These are phyloP conservation scores for Harpagoxenus sublaevis DNA, from an alignment of 2,888 invertebrate species.

Conservation along the genomic window DNA sequence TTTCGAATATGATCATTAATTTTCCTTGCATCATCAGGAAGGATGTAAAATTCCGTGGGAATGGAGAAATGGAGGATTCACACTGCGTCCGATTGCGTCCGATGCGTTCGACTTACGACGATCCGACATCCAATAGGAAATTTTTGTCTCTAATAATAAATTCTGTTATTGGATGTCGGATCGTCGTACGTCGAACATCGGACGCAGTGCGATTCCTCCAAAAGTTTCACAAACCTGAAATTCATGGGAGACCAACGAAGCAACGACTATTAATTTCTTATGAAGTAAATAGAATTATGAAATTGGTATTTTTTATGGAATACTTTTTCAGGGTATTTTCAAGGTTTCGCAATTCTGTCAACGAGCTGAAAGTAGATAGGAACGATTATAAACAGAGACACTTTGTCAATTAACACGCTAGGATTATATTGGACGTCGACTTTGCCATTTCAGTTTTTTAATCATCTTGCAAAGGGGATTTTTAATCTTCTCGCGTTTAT, in stretches of 20 bases:
- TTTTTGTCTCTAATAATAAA: no score
- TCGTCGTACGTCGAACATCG: no score
- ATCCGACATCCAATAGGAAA: no score
- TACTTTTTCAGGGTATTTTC: not conserved
- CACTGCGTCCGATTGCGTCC: no score
- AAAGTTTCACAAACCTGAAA: not conserved
- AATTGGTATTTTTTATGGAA: not conserved
- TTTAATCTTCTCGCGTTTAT: not conserved
- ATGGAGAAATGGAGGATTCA: conserved; percentile 3
- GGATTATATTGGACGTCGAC: not conserved
- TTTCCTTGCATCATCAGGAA: not conserved
- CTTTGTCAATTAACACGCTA: not conserved
- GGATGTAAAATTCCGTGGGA: not conserved
- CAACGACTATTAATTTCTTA: not conserved
- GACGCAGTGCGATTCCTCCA: no score
- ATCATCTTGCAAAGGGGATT: not conserved
- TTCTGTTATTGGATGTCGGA: no score
- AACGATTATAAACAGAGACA: not conserved
- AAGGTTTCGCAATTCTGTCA: not conserved
- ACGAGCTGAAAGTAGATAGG: no score
- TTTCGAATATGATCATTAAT: conserved; percentile 16
- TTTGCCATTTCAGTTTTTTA: not conserved
- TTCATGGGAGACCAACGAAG: not conserved
- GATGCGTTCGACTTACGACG: no score
- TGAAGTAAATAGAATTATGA: not conserved